Evolutionary conservation across 1,140 invertebrate genomes (phyloP), one percentile per base, ranked within the genome.

Genomic region (Brachionus sp.): DNA sequence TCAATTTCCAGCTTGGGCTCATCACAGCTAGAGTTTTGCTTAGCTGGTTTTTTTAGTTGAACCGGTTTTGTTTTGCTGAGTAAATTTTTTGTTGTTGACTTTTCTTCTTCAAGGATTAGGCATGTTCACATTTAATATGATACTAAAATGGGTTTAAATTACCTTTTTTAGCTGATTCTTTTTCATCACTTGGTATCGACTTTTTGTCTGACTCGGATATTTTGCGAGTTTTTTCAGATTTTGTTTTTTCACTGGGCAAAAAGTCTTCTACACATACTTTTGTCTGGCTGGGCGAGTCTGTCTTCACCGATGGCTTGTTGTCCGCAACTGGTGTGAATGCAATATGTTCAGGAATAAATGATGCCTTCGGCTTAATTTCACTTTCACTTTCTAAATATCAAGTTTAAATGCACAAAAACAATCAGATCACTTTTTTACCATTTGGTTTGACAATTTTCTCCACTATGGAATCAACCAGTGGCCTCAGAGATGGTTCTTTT

Each of bases 241-340:
- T 44, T 10, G 16, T 6, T 23, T 46, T 44, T 10, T 75, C 70
- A 10, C 25, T 25, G 7, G 42, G 25, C 39, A 80, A 39, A 62
- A 80, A 80, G 33, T 80, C 77, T 53, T 78, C 75, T 44, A 78
- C 75, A 12, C 42, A 78, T 10, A 78, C 5, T n/a, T 62, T 78
- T 9, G 13, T 2, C 16, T 53, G 44, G 9, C n/a, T 13, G 0
- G 53, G 75, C 39, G 70, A 35, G 3, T 44, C 19, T 25, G 70
- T 42, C 10, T 19, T 42, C 23, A 39, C 10, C 23, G 70, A 23
- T 29, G 70, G 23, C n/a, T 75, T 75, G 19, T 7, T 19, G 3
- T 75, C 70, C 44, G 44, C 39, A 13, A 70, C 35, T 3, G 66
- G 66, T 16, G 35, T 70, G 35, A 70, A 70, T 19, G 66, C 66